Conservation (phyloP, 2,888 invertebrate genomes). For the Notodonta dromedarius region DNA sequence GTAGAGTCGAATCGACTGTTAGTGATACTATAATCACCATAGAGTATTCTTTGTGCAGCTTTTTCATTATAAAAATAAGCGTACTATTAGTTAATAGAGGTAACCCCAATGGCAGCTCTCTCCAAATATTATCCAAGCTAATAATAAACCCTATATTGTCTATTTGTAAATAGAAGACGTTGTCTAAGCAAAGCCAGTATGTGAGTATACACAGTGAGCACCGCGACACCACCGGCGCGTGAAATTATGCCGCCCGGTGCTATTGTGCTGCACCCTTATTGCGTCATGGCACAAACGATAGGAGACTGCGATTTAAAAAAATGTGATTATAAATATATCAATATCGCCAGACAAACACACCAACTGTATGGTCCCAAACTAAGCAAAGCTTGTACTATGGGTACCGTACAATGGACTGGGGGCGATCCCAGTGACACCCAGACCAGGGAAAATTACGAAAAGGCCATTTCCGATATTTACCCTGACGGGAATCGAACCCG, state of each 20-base stretch:
- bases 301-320: slow-evolving; percentile 27
- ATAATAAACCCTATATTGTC: background rate
- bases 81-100: too few relatives aligned
- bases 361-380: too few relatives aligned
- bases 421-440: too few relatives aligned
- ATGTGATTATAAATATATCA: background rate
- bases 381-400: too few relatives aligned
- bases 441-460: too few relatives aligned
- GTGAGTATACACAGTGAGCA: slow-evolving; percentile 72
- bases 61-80: too few relatives aligned
- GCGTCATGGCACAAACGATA: slow-evolving; percentile 22
- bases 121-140: background rate
- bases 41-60: too few relatives aligned
- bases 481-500: too few relatives aligned
- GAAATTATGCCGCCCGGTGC: slow-evolving; percentile 75
- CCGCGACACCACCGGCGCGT: slow-evolving; percentile 62
- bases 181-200: slow-evolving; percentile 51
- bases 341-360: background rate
- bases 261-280: slow-evolving; percentile 65
- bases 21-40: too few relatives aligned
- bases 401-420: too few relatives aligned
- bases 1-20: too few relatives aligned
- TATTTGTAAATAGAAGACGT: background rate
- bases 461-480: too few relatives aligned
- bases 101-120: background rate